Base-by-base conservation (phyloP, 2,888 invertebrate genomes). In the Cacoxenus indagator region DNA sequence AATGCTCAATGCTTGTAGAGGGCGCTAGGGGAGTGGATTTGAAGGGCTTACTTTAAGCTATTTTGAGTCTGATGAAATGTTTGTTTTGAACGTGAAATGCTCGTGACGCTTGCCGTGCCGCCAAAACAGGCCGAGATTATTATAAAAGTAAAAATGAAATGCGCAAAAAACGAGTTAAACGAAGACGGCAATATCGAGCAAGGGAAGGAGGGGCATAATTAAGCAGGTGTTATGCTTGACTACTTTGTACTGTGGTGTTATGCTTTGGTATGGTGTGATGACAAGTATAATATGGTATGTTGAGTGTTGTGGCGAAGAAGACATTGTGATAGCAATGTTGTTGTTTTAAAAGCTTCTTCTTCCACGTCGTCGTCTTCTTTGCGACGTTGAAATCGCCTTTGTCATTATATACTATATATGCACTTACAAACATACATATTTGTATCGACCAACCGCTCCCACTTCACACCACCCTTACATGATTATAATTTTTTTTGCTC, bases 81-180 rank as follows among this genome's bases (percentile, higher is more conserved):
- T 80, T 80, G 80, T 80, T 80, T 80, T 80, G 80, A 83, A 79
- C 80, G 73, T 82, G 83, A 80, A 80, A 80, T 83, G 78, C 72
- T n/a, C n/a, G n/a, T n/a, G n/a, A n/a, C n/a, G n/a, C n/a, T n/a
- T n/a, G n/a, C n/a, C n/a, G n/a, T n/a, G n/a, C n/a, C n/a, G 68
- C 82, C 29, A 59, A 43, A 22, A 11, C 43, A 43, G n/a, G 22
- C n/a, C 27, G 5, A 27, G 43, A 22, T 1, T 11, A 37, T 37
- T 8, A 37, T 37, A 37, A 37, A 55, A 55, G 2, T 55, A 31
- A 57, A 57, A 57, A 57, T 6, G 48, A 48, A 14, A 48, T n/a
- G n/a, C 2, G 48, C 4, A 17, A 57, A 11, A 57, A 14, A 57
- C 27, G 29, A 57, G 6, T 57, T 8, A 4, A n/a, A 57, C 4